A percentile compares a stretch with the other conserved stretches of the same genome.
Evolutionary conservation across 2,888 invertebrate genomes (phyloP).

Genomic region (Octonoba sinensis): DNA sequence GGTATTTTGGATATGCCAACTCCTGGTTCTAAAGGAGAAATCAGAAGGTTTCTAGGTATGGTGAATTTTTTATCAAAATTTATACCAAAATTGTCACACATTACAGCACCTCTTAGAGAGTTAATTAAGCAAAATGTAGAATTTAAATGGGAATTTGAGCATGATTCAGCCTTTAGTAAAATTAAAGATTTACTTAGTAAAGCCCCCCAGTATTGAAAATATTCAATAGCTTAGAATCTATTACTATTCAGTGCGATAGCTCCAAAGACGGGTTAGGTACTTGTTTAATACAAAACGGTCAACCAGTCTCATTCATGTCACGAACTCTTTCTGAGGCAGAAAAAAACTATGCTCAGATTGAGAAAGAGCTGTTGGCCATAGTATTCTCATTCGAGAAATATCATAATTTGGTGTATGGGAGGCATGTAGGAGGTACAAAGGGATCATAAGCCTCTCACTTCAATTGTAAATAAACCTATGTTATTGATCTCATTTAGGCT

Average conservation of each 20-base stretch:
- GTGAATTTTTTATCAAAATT: conserved; percentile 21
- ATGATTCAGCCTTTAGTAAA: neutral
- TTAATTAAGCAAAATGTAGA: conserved; percentile 9
- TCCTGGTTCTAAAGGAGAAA: neutral
- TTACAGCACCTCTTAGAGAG: conserved; percentile 1
- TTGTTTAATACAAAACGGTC: conserved; percentile 12
- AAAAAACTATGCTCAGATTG: no score
- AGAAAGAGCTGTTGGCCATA: no score
- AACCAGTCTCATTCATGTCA: conserved; percentile 3
- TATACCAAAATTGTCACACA: neutral
- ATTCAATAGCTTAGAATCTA: neutral
- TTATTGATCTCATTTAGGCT: neutral
- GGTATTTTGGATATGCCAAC: conserved; percentile 15
- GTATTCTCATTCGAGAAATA: neutral
- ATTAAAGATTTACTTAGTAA: neutral
- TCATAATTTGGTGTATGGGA: no score
- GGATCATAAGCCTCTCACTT: conserved; percentile 7
- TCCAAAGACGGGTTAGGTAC: no score
- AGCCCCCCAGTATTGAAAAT: neutral
- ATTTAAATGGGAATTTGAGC: conserved; percentile 4
- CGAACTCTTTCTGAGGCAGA: conserved; percentile 6
- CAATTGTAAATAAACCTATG: conserved; percentile 17
- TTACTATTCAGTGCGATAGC: no score
- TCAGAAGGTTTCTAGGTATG: conserved; percentile 22
- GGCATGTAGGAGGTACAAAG: no score